These are phyloP conservation scores for Acanthosepion pharaonis DNA, from an alignment of 2,888 invertebrate genomes.

Conservation along the genomic window DNA sequence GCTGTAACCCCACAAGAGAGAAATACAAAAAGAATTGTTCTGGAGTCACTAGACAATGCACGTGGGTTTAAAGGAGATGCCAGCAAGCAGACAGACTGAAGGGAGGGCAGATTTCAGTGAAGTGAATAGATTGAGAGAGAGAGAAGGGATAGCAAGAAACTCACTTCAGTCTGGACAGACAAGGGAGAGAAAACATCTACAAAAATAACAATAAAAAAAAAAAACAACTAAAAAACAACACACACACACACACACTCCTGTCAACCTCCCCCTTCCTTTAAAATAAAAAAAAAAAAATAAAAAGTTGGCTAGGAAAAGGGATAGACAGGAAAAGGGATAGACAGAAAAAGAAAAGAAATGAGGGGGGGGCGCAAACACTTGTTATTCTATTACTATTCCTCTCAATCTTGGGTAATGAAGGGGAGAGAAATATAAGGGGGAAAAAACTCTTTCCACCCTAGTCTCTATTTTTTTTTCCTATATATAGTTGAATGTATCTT, in stretches of 20 bases:
- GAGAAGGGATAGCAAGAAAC: neutral
- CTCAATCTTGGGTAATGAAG: neutral
- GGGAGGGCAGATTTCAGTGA: neutral
- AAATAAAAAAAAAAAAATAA: neutral
- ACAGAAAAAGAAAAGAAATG: neutral
- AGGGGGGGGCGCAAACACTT: neutral
- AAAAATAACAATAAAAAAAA: neutral
- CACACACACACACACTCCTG: neutral
- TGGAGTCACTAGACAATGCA: neutral
- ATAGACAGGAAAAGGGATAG: neutral
- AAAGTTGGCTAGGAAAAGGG: neutral
- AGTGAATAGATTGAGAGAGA: neutral
- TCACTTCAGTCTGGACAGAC: conserved; percentile 5
- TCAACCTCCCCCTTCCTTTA: neutral
- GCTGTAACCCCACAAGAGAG: no score
- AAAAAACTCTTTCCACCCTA: neutral
- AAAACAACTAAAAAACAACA: neutral
- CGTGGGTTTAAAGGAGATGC: neutral
- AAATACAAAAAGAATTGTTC: neutral
- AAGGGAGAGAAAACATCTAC: conserved; percentile 8
- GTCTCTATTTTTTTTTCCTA: no score
- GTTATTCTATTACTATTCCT: neutral
- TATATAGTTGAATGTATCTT: no score
- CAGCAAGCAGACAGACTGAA: neutral
- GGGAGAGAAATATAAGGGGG: neutral